A percentile compares a stretch with the other conserved stretches of the same genome.
Conservation (phyloP, 2,797 vertebrate genomes). For the Eulemur coronatus region DNA sequence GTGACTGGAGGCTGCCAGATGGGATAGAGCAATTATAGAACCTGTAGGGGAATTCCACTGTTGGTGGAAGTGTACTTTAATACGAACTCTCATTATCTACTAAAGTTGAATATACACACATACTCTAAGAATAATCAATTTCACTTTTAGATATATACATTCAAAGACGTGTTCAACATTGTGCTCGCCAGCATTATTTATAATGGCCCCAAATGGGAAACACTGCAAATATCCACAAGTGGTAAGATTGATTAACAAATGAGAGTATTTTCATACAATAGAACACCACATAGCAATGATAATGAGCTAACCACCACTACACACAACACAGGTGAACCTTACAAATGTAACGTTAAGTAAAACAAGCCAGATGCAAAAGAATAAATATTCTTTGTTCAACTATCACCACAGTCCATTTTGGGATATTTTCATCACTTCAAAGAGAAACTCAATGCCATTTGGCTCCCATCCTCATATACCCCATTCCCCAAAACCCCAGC, state of each 20-base stretch:
- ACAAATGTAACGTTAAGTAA: fast-evolving
- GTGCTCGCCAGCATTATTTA: not conserved
- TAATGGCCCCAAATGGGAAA: not conserved
- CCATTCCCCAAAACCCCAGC: not conserved
- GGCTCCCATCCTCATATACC: not conserved
- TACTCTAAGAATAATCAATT: fast-evolving
- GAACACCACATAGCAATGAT: not conserved
- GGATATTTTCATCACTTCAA: not conserved
- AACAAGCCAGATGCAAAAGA: not conserved
- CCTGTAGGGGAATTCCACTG: fast-evolving
- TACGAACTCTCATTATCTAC: not conserved
- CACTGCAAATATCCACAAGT: fast-evolving
- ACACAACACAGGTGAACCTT: not conserved
- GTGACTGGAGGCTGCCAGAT: too few relatives aligned
- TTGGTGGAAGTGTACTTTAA: too few relatives aligned
- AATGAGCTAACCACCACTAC: too few relatives aligned
- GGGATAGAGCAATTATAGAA: not conserved
- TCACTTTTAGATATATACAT: not conserved
- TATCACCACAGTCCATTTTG: not conserved
- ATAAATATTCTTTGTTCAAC: too few relatives aligned
- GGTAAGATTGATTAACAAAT: fast-evolving
- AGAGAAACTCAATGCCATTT: not conserved
- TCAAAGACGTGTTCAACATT: not conserved
- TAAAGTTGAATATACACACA: fast-evolving
- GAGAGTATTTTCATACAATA: not conserved